These are phyloP conservation scores for Rotaria sp. DNA, from an alignment of 2,888 invertebrate species.

Conservation along the genomic window DNA sequence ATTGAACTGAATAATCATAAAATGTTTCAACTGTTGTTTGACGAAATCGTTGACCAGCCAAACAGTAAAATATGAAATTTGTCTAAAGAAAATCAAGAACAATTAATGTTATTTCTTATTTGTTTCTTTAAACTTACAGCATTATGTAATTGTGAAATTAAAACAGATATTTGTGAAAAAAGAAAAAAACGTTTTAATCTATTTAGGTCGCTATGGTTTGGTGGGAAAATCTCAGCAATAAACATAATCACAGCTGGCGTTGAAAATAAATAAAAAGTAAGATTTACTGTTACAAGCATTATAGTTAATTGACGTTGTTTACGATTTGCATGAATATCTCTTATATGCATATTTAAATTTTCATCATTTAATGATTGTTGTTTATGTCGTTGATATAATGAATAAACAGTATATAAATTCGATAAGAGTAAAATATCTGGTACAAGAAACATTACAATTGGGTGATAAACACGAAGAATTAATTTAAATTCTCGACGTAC, in stretches of 20 bases:
- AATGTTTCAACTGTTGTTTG: background rate
- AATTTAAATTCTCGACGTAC: background rate
- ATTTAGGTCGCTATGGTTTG: background rate
- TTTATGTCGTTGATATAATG: background rate
- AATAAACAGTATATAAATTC: background rate
- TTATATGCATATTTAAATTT: background rate
- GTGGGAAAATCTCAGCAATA: background rate
- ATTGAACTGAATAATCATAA: background rate
- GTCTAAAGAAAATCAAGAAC: background rate
- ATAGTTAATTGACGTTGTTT: constrained; percentile 12
- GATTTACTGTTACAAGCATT: background rate
- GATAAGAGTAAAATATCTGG: constrained; percentile 1
- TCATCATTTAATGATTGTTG: background rate
- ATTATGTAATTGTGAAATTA: background rate
- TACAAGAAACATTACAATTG: background rate
- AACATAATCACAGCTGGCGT: background rate
- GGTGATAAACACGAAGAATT: background rate
- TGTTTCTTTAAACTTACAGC: background rate
- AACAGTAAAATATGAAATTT: constrained; percentile 22
- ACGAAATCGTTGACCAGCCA: background rate
- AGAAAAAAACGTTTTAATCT: background rate
- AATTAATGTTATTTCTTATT: background rate
- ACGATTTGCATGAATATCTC: background rate
- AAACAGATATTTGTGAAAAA: background rate
- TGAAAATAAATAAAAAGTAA: constrained; percentile 4